These are phyloP conservation scores for Prunella himalayana DNA, from an alignment of 2,113 vertebrate genomes.

Conservation along the genomic window DNA sequence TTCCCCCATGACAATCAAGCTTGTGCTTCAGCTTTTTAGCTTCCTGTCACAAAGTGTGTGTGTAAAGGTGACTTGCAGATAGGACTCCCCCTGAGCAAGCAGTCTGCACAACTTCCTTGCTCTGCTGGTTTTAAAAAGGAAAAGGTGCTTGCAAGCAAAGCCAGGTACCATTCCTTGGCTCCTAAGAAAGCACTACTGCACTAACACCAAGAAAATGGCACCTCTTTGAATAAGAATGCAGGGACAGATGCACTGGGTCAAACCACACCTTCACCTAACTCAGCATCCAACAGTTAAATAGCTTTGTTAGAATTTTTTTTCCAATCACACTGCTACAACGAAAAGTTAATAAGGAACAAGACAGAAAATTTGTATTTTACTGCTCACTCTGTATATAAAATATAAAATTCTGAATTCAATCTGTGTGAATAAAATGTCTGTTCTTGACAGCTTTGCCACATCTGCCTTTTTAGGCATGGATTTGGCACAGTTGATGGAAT, in stretches of 20 bases:
- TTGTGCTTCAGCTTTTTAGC: neutral
- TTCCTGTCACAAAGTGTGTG: neutral
- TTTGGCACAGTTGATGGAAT: neutral
- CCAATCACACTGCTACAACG: neutral
- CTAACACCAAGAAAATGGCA: neutral
- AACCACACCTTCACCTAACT: neutral
- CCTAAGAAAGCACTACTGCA: neutral
- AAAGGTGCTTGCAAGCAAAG: accelerated
- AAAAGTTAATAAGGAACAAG: neutral
- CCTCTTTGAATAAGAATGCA: neutral
- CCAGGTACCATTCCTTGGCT: neutral
- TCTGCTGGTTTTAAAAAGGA: neutral
- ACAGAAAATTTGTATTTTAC: neutral
- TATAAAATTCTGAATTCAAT: neutral
- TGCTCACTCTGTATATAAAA: neutral
- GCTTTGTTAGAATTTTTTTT: neutral
- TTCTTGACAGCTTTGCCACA: neutral
- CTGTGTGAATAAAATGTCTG: neutral
- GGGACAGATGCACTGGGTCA: neutral
- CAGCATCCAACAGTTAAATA: neutral
- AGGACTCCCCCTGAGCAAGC: neutral
- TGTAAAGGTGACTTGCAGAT: neutral
- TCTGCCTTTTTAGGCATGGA: neutral
- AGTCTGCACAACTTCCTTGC: neutral
- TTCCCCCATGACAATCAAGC: neutral